phyloP scores from a whole-genome alignment of 2,888 invertebrate species.

The Drepana falcataria region DNA sequence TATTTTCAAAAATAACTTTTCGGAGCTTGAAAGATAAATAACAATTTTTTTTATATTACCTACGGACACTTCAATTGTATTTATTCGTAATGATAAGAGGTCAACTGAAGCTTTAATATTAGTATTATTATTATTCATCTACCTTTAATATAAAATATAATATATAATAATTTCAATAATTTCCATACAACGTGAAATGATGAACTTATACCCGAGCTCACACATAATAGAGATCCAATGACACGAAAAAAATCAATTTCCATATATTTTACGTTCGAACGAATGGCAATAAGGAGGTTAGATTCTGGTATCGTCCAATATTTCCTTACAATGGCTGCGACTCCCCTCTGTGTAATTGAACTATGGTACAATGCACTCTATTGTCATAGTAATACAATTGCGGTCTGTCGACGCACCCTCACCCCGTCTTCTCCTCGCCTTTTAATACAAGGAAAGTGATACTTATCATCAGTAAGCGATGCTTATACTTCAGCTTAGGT shows the following conservation, averaged over 20 bases:
- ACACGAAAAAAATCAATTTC: conserved; percentile 44
- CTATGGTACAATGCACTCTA: conserved; percentile 45
- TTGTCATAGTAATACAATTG: conserved; percentile 45
- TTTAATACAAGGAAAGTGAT: background rate
- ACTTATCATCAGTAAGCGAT: no score
- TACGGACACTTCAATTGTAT: no score
- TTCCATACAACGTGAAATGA: background rate
- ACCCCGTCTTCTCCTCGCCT: conserved; percentile 27
- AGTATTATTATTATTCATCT: no score
- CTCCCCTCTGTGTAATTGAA: conserved; percentile 45
- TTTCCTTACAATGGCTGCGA: conserved; percentile 38
- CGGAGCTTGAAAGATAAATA: no score
- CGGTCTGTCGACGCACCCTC: conserved; percentile 37
- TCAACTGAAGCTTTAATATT: no score
- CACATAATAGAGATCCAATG: conserved; percentile 32
- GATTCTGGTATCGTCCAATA: conserved; percentile 22
- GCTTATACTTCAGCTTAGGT: no score
- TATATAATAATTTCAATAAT: background rate
- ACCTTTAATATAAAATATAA: no score
- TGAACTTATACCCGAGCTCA: conserved; percentile 20
- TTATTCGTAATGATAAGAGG: no score
- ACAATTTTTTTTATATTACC: no score
- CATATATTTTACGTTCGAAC: conserved; percentile 45
- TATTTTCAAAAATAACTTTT: no score
- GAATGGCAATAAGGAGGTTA: conserved; percentile 35